Evolutionary conservation across 2,888 invertebrate genomes (phyloP), one percentile per base, ranked within the genome.

Genomic region (Macrosoma leucophasiata): DNA sequence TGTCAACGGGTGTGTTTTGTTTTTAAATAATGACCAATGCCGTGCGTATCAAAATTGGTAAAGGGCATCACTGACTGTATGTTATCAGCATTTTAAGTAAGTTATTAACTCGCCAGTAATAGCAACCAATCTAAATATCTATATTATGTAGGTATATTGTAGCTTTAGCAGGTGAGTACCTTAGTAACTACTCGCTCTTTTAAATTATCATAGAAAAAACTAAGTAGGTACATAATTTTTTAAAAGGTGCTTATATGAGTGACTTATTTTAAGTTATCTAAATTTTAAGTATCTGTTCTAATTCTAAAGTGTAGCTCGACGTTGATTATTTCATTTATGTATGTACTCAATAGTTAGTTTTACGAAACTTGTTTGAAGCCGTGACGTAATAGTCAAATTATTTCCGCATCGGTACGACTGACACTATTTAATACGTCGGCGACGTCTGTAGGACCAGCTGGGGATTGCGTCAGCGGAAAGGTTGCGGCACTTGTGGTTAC

Each of bases 1-100:
- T 82, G 81, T 81, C 77, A 73, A 74, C 65, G 71, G 48, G 61
- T 78, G 76, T 75, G 75, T 76, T 74, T 61, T 72, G 79, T 67
- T 76, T 79, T 75, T 69, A 70, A 78, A 76, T 73, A 75, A 73
- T 65, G 66, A 63, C 56, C 58, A 59, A 58, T 59, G 62, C 53
- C n/a, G n/a, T 50, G 56, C 55, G 65, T 69, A 62, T 64, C 58
- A 49, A 55, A 64, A 69, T 67, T 66, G 53, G 61, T 60, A 51
- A 52, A 55, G 48, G 46, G 54, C 49, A 54, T 38, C 43, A n/a
- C n/a, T n/a, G n/a, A n/a, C n/a, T 47, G 43, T 37, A 53, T 51
- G 61, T 56, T 58, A 52, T 45, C 44, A 55, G 72, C 63, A 70
- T 73, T 59, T 52, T 56, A 66, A 73, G 51, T 54, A 17, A 42